Base-by-base conservation (phyloP, 2,113 vertebrate species). In the Globicephala melas region DNA sequence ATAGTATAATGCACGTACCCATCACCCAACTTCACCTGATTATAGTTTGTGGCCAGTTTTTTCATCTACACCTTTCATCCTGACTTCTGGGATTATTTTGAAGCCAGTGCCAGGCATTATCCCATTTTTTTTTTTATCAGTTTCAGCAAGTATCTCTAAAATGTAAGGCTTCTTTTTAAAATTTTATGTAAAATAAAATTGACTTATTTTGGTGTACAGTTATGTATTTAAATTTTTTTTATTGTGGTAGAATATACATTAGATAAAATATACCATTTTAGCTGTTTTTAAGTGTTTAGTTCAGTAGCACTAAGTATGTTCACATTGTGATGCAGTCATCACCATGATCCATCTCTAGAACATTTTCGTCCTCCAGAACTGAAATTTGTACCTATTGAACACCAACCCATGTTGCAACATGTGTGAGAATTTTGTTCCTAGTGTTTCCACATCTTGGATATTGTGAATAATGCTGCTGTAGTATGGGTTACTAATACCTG, bases 361-460 rank as follows among this genome's bases (percentile, higher is more conserved):
- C 14, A 33, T 89, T 89, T 33, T 71, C 9, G 67, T 88, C 26
- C 91, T 62, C 55, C 28, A 44, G 9, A 58, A 26, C n/a, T 81
- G n/a, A 93, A 91, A 71, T 44, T 84, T 14, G 0, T 70, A 77
- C 18, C 33, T 12, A 15, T 62, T 89, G 74, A 94, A 62, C n/a
- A 74, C 17, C 41, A 44, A 71, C 21, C 17, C 13, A 70, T 87
- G 20, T 55, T 63, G 41, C 86, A 86, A 23, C 23, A 25, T 38
- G 31, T 80, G 58, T 91, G 60, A 88, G 36, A 79, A 80, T 95
- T 94, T 96, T 36, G 71, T 91, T 89, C 33, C 26, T 80, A 58
- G 18, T 82, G 10, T 93, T 84, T 70, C 58, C 26, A 8, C 71
- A 28, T 73, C 67, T 89, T 89, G 83, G 15, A 33, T 60, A 2